Evolutionary conservation across 2,888 invertebrate species (phyloP).

Genomic region (Cerceris rybyensis): DNA sequence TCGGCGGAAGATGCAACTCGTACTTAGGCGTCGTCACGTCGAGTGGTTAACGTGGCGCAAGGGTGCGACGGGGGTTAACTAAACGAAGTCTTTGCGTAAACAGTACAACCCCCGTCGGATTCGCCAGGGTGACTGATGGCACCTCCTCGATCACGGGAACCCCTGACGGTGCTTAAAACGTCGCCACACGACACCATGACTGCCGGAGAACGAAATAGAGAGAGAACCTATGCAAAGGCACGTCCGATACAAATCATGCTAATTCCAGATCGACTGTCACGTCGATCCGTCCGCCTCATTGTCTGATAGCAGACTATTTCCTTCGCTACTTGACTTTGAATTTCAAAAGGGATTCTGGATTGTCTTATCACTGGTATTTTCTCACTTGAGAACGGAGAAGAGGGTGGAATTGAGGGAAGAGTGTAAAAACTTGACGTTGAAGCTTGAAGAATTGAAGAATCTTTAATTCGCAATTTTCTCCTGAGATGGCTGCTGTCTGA

Average conservation of each 20-base stretch:
- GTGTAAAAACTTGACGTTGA: too few species aligned
- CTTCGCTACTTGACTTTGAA: too few species aligned
- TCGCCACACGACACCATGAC: slow-evolving; percentile 52
- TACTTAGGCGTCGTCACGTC: slow-evolving; percentile 69
- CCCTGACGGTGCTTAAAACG: slow-evolving; percentile 62
- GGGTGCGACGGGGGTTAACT: slow-evolving; percentile 56
- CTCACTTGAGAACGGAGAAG: too few species aligned
- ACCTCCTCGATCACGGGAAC: slow-evolving; percentile 77
- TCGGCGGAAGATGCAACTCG: slow-evolving; percentile 4
- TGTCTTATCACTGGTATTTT: too few species aligned
- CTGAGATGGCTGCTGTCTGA: too few species aligned
- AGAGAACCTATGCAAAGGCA: slow-evolving; percentile 74
- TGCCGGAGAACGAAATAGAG: slow-evolving; percentile 38
- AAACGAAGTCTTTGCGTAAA: slow-evolving; percentile 72
- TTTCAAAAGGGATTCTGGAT: too few species aligned
- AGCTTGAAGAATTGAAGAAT: too few species aligned
- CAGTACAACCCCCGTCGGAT: slow-evolving; percentile 67
- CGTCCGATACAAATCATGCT: slow-evolving; percentile 70
- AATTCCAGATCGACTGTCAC: slow-evolving; percentile 65
- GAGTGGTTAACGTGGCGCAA: slow-evolving; percentile 47
- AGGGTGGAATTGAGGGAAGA: too few species aligned
- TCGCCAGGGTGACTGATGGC: slow-evolving; percentile 78
- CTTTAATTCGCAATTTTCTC: too few species aligned
- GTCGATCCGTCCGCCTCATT: slow-evolving; percentile 9
- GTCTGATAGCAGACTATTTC: background rate